Evolutionary conservation across 35 echinoderm and acorn worm species (phyloP).

Genomic region (Ophioderma brevispina): DNA sequence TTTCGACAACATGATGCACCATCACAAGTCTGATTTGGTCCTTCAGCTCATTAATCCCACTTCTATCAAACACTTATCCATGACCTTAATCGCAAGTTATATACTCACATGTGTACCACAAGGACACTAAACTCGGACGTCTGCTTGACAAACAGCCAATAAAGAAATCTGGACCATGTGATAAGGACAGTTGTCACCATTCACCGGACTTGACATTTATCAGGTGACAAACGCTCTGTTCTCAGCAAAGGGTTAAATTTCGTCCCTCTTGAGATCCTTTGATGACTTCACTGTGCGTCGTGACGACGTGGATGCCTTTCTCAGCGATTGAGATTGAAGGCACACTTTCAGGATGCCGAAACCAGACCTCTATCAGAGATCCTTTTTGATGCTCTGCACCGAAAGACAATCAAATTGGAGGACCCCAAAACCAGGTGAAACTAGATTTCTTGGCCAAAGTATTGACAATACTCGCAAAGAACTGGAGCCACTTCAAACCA

Average conservation of each 20-base stretch:
- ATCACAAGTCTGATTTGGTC: neutral
- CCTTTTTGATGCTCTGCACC: neutral
- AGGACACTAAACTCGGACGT: neutral
- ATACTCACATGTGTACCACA: neutral
- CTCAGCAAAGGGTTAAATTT: constrained; percentile 15
- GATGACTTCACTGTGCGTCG: neutral
- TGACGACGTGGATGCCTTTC: neutral
- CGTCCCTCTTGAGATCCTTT: neutral
- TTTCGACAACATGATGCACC: neutral
- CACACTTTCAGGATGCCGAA: neutral
- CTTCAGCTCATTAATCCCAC: neutral
- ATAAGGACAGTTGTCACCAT: neutral
- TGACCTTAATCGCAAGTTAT: neutral
- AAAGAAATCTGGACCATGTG: neutral
- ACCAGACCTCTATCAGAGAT: neutral
- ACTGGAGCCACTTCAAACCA: neutral
- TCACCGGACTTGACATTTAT: neutral
- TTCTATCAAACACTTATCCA: neutral
- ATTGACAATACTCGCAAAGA: neutral
- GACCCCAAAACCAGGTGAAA: neutral
- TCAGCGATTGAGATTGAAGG: neutral
- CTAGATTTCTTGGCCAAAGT: neutral
- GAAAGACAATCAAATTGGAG: neutral
- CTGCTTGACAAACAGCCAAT: neutral
- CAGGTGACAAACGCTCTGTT: neutral